Evolutionary conservation across 2,113 vertebrate genomes (phyloP).

Genomic region (Phrynosoma platyrhinos): DNA sequence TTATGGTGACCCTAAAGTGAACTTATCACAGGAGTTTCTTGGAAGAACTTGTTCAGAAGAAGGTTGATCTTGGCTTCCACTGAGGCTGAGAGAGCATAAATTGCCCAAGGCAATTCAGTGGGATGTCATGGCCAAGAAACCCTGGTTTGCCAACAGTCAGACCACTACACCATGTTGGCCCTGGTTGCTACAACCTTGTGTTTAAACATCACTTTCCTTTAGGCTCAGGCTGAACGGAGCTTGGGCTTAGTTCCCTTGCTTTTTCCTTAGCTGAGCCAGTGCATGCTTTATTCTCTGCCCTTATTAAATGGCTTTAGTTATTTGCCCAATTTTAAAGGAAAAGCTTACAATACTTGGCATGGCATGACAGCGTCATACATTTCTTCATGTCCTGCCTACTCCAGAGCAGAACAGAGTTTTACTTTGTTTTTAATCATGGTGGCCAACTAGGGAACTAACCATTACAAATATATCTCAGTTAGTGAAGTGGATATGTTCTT

Average conservation of each 20-base stretch:
- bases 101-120: too few species aligned
- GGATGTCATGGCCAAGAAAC: too few species aligned
- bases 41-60: too few species aligned
- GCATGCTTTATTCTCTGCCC: background rate
- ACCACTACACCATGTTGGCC: too few species aligned
- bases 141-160: background rate
- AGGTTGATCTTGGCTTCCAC: too few species aligned
- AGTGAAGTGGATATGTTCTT: too few species aligned
- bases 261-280: too few species aligned
- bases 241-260: too few species aligned
- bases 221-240: too few species aligned
- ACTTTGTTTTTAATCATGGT: background rate
- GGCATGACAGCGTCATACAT: background rate
- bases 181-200: background rate
- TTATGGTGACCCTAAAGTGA: too few species aligned
- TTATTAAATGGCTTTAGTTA: background rate
- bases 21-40: too few species aligned
- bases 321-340: background rate
- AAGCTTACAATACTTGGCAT: background rate
- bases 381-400: background rate
- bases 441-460: slow-evolving; percentile 28
- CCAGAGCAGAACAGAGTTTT: background rate
- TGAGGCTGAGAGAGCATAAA: too few species aligned
- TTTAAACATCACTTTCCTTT: background rate
- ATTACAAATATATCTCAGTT: slow-evolving; percentile 45